Conservation (phyloP, 2,797 vertebrate genomes). For the Poeciliopsis presidionis region DNA sequence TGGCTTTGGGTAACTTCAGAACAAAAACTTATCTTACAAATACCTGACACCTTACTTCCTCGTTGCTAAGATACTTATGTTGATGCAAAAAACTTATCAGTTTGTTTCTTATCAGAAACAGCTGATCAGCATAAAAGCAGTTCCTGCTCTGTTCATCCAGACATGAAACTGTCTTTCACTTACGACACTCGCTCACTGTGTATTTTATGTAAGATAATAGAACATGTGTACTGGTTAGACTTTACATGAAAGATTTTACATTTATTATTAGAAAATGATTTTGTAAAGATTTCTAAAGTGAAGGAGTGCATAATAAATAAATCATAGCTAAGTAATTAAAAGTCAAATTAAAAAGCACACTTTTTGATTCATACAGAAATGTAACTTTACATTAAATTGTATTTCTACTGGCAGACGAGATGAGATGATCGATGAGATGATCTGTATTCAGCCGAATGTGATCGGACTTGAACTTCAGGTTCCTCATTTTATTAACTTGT, state of each 20-base stretch:
- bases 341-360: background rate
- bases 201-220: background rate
- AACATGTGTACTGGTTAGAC: background rate
- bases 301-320: background rate
- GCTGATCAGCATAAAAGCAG: background rate
- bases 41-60: background rate
- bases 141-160: background rate
- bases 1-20: background rate
- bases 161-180: background rate
- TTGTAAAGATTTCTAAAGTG: background rate
- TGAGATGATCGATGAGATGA: background rate
- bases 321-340: background rate
- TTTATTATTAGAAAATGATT: background rate
- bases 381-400: background rate
- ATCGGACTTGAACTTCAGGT: background rate
- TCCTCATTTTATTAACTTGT: constrained; percentile 7
- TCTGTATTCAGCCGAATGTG: background rate
- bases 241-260: background rate
- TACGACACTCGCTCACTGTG: background rate
- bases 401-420: background rate
- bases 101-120: too few relatives aligned
- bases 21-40: background rate
- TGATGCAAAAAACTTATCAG: background rate
- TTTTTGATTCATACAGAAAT: background rate
- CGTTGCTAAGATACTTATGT: background rate